Base-by-base conservation (phyloP, 2,888 invertebrate genomes). In the Mesochorus sp. region DNA sequence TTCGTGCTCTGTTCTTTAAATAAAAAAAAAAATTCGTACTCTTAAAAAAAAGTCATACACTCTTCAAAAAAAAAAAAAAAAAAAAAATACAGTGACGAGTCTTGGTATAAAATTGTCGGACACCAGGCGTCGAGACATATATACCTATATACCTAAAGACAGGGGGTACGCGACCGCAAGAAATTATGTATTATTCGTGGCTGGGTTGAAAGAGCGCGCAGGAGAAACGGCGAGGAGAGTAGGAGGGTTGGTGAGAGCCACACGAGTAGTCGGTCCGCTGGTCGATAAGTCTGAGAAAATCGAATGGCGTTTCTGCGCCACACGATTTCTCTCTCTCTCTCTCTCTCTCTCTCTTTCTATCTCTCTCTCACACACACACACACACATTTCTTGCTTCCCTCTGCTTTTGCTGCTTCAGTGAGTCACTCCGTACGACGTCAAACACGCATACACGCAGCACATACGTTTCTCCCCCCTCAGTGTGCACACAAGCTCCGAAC, bases 271-370 rank as follows among this genome's bases (percentile, higher is more conserved):
- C 55, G n/a, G 70, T 64, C 59, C 26, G 26, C 71, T 77, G 80
- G 70, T 81, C 81, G 75, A 80, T 81, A 78, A 77, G 76, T 76
- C 77, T 73, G 76, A 74, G 79, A 79, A 81, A 76, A 81, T 81
- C 71, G 75, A 81, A 80, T 79, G 57, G 76, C 76, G 72, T 70
- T 47, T 57, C 74, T 71, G 74, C 72, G 67, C 74, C 64, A 61
- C 37, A n/a, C n/a, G n/a, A n/a, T n/a, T n/a, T n/a, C n/a, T n/a
- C n/a, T n/a, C n/a, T n/a, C n/a, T n/a, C n/a, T n/a, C n/a, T n/a
- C n/a, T n/a, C n/a, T n/a, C n/a, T n/a, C n/a, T n/a, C n/a, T n/a
- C n/a, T n/a, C n/a, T n/a, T n/a, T n/a, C n/a, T n/a, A n/a, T n/a
- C n/a, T n/a, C n/a, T n/a, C n/a, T n/a, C n/a, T n/a, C n/a, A n/a